Evolutionary conservation across 2,113 vertebrate genomes (phyloP).

Genomic region (Zosterops hypoxanthus): DNA sequence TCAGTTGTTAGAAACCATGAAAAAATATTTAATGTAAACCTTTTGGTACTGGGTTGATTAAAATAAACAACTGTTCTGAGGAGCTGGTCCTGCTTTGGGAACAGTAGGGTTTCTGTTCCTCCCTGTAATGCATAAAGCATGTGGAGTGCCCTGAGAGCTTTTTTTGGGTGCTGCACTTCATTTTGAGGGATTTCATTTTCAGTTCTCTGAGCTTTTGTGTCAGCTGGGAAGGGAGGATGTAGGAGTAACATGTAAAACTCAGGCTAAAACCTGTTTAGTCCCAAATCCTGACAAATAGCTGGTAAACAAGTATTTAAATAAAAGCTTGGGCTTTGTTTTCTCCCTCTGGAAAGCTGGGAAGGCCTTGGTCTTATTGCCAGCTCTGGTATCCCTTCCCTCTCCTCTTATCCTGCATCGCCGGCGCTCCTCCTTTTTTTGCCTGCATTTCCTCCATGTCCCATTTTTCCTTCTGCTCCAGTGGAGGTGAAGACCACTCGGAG

Average conservation of each 20-base stretch:
- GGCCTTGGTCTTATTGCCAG: background rate
- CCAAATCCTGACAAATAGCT: background rate
- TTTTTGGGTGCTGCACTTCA: background rate
- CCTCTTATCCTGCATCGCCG: background rate
- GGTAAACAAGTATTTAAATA: background rate
- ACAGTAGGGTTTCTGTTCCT: slow-evolving; percentile 29
- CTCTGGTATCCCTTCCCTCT: background rate
- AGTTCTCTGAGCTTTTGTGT: background rate
- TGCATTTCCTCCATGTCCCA: background rate
- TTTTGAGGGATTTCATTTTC: background rate
- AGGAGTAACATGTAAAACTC: background rate
- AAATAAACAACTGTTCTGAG: background rate
- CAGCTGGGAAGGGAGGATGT: background rate
- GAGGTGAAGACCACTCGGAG: background rate
- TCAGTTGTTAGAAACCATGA: background rate
- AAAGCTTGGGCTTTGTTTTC: background rate
- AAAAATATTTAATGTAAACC: background rate
- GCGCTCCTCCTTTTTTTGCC: background rate
- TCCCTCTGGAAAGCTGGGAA: background rate
- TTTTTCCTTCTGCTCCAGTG: background rate
- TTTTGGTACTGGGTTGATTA: background rate
- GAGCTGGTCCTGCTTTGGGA: background rate
- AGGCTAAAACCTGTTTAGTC: background rate
- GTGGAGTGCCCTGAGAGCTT: background rate
- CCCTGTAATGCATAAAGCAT: background rate